Evolutionary conservation across 2,113 vertebrate species (phyloP).

Genomic region (Orientallactaga bullata): DNA sequence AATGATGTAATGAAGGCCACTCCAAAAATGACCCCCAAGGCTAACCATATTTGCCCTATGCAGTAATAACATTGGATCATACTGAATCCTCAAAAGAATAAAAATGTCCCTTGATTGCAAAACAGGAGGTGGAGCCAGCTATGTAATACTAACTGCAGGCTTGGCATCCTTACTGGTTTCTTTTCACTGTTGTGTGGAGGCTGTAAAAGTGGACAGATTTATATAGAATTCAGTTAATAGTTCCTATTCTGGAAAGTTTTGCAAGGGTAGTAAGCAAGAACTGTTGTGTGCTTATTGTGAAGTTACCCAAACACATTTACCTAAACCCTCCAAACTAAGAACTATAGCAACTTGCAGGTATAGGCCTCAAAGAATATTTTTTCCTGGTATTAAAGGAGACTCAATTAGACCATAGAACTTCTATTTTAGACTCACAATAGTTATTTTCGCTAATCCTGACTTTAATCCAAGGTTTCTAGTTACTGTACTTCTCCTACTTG

Average conservation of each 20-base stretch:
- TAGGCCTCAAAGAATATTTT: neutral
- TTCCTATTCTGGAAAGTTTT: neutral
- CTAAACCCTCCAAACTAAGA: constrained; percentile 47
- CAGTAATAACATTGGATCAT: neutral
- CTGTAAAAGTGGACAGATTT: neutral
- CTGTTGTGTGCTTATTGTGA: constrained; percentile 30
- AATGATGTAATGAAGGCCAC: constrained; percentile 14
- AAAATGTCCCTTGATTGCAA: constrained; percentile 51
- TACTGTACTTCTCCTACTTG: neutral
- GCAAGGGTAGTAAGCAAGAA: neutral
- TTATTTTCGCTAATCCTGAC: neutral
- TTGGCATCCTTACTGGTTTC: neutral
- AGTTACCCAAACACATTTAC: neutral
- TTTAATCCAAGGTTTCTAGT: neutral
- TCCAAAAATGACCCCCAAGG: constrained; percentile 6
- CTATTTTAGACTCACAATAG: neutral
- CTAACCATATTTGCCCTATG: constrained; percentile 41
- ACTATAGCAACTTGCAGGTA: constrained; percentile 23
- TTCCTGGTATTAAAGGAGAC: neutral
- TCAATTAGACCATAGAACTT: neutral
- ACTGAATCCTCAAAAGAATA: constrained; percentile 48
- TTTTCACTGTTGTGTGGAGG: neutral
- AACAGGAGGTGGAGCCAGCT: constrained; percentile 24
- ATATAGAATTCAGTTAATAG: neutral
- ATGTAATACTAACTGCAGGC: constrained; percentile 2